Conservation (phyloP, 2,113 vertebrate genomes). For the Dermatemys mawii region DNA sequence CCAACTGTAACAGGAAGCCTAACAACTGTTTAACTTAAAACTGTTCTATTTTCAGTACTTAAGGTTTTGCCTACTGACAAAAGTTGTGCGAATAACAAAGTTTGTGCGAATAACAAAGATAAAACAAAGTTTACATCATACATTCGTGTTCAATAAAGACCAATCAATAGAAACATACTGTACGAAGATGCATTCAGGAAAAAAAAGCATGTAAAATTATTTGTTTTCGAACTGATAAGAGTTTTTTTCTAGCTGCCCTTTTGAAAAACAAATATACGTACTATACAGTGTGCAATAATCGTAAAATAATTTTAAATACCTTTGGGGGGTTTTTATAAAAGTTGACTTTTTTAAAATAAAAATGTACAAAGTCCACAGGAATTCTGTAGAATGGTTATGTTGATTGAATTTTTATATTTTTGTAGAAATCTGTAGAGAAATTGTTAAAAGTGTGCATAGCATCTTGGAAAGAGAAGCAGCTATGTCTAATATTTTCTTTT, state of each 20-base stretch:
- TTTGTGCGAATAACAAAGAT: constrained; percentile 33
- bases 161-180: constrained; percentile 6
- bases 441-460: constrained; percentile 56
- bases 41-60: background rate
- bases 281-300: constrained; percentile 50
- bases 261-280: constrained; percentile 61
- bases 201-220: constrained; percentile 62
- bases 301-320: constrained; percentile 65
- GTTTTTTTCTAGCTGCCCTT: constrained; percentile 71
- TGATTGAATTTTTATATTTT: constrained; percentile 79
- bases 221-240: constrained; percentile 62
- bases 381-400: constrained; percentile 75
- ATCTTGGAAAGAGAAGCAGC: constrained; percentile 52
- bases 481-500: constrained; percentile 26
- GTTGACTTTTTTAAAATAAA: constrained; percentile 66
- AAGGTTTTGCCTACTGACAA: constrained; percentile 17
- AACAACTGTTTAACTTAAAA: background rate
- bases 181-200: constrained; percentile 53
- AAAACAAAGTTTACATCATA: constrained; percentile 31
- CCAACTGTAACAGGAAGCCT: background rate
- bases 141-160: constrained; percentile 22
- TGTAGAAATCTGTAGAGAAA: constrained; percentile 73
- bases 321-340: constrained; percentile 62
- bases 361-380: constrained; percentile 73
- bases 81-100: constrained; percentile 33